Conservation (phyloP, 2,113 vertebrate species). For the Grammomys surdaster region DNA sequence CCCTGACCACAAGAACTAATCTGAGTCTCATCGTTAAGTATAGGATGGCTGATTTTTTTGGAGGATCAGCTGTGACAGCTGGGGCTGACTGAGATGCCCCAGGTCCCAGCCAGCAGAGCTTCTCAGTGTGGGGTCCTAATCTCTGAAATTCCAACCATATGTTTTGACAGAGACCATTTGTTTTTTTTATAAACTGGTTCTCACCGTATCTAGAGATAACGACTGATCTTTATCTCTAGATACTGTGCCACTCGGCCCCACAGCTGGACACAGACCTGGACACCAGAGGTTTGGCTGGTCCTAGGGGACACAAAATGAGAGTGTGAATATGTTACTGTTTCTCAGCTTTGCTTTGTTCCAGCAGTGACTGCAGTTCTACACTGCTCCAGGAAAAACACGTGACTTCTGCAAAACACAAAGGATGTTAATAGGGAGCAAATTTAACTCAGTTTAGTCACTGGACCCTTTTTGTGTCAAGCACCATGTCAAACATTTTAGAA, state of each 20-base stretch:
- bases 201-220: background rate
- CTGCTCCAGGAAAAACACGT: background rate
- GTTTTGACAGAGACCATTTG: constrained; percentile 10
- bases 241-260: background rate
- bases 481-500: constrained; percentile 46
- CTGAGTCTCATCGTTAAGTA: background rate
- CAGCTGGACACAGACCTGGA: constrained; percentile 44
- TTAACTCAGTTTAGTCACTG: background rate
- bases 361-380: background rate
- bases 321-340: background rate
- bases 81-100: background rate
- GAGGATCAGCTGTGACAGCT: background rate
- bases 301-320: background rate
- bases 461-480: background rate
- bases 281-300: background rate
- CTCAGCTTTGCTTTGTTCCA: background rate
- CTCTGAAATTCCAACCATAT: constrained; percentile 60
- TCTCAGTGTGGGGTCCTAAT: constrained; percentile 47
- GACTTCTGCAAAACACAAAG: background rate
- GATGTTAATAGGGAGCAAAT: background rate
- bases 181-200: constrained; percentile 50
- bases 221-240: background rate
- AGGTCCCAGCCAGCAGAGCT: background rate
- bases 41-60: background rate
- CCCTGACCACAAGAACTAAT: background rate